Evolutionary conservation across 2,888 invertebrate genomes (phyloP), one percentile per base, ranked within the genome.

Genomic region (Drosophila anomalipes): DNA sequence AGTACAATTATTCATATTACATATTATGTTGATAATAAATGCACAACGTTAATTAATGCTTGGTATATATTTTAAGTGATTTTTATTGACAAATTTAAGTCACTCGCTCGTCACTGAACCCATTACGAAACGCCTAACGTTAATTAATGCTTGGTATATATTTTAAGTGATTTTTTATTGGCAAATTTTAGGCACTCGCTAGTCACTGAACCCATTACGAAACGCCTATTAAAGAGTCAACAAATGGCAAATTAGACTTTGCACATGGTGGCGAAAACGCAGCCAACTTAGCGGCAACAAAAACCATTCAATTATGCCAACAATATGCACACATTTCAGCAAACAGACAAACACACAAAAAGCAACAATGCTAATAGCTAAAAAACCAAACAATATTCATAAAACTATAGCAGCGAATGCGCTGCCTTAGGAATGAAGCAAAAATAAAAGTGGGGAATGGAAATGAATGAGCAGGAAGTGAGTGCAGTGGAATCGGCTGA

Each of bases 251-350:
- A 88, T 86, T 80, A 85, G 70, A 67, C 53, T 60, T 53, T 47
- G 65, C 67, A 69, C 32, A 68, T 52, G 54, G 53, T 61, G 35
- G 61, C 57, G 58, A 83, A 86, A 69, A 57, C 22, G 28, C 30
- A 33, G 57, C 28, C 51, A 70, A 77, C 62, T 61, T 58, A 32
- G 72, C n/a, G 49, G 64, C 63, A 60, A 66, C 89, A 85, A 86
- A 86, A 89, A 84, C 68, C 66, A 86, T 89, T 89, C 85, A 85
- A 85, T 85, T 85, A 85, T 83, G 79, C 84, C 87, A 74, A 89
- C 85, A 86, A 85, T 85, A 85, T 85, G 85, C 89, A 76, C 79
- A 89, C 84, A 89, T 86, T 89, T 79, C 84, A 83, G 61, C 80
- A 74, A 83, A 77, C 70, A 67, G 70, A 72, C 63, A 57, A 67